A percentile compares a stretch with the other conserved stretches of the same genome.
Conservation (phyloP, 2,888 invertebrate species). For the Tiliacea citrago region DNA sequence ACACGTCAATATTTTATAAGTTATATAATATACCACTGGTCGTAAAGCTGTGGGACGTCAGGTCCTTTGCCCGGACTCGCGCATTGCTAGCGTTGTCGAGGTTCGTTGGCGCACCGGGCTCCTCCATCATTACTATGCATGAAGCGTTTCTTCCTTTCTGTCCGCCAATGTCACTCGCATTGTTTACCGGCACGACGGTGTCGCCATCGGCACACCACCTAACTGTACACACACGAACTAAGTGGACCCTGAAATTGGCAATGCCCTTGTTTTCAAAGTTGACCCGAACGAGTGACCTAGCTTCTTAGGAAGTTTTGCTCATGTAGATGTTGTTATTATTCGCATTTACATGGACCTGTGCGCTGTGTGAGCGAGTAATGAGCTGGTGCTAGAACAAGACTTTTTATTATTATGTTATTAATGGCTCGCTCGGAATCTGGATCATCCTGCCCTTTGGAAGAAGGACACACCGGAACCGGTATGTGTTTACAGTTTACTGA, state of each 20-base stretch:
- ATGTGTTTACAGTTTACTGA: conserved; percentile 78
- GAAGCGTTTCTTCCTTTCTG: conserved; percentile 88
- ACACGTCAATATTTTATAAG: conserved; percentile 11
- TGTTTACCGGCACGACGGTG: conserved; percentile 80
- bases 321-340: conserved; percentile 16
- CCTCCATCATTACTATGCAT: conserved; percentile 83
- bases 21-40: conserved; percentile 23
- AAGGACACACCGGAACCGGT: conserved; percentile 81
- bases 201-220: conserved; percentile 75
- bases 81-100: conserved; percentile 57
- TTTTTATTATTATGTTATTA: conserved; percentile 53
- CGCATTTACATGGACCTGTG: conserved; percentile 6
- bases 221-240: conserved; percentile 84
- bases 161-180: conserved; percentile 88
- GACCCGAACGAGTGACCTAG: conserved; percentile 73
- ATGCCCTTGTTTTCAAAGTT: conserved; percentile 84
- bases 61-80: conserved; percentile 43
- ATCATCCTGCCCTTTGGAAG: conserved; percentile 81
- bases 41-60: conserved; percentile 52
- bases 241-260: conserved; percentile 90
- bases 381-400: conserved; percentile 22
- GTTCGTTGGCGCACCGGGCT: conserved; percentile 68
- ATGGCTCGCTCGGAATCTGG: conserved; percentile 69
- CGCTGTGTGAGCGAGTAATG: conserved; percentile 17
- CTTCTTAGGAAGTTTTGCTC: conserved; percentile 65